Evolutionary conservation across 2,113 vertebrate genomes (phyloP).

Genomic region (Hassar affinis): DNA sequence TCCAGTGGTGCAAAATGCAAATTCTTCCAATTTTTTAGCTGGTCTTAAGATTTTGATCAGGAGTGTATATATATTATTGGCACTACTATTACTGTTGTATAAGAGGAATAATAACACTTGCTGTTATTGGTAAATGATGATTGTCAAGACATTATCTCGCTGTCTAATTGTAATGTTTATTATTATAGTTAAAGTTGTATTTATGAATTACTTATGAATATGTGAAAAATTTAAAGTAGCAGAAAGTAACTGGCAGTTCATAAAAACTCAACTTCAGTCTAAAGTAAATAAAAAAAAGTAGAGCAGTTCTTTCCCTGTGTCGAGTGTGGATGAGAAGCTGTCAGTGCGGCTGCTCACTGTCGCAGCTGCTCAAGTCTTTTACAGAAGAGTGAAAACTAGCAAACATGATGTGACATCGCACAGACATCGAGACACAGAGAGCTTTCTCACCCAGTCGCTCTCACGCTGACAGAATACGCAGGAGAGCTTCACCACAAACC

Average conservation of each 20-base stretch:
- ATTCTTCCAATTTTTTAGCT: no score
- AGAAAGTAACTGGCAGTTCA: not conserved
- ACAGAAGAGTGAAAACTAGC: not conserved
- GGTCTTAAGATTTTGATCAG: no score
- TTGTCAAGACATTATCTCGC: not conserved
- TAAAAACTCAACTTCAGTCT: not conserved
- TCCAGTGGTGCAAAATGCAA: no score
- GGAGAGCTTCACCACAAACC: not conserved
- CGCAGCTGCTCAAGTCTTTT: not conserved
- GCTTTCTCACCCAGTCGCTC: not conserved
- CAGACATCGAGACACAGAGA: not conserved
- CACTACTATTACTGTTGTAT: no score
- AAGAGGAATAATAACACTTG: no score
- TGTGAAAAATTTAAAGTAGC: not conserved
- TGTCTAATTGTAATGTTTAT: not conserved
- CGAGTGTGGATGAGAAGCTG: slow-evolving; percentile 7
- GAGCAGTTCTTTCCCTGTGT: not conserved
- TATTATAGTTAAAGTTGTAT: not conserved
- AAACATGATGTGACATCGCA: not conserved
- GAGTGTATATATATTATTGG: no score
- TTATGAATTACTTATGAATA: not conserved
- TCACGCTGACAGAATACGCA: not conserved
- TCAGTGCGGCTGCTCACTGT: not conserved
- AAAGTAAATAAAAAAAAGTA: not conserved
- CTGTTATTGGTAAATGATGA: no score